phyloP scores from a whole-genome alignment of 2,113 vertebrate genomes.

The Platichthys flesus region DNA sequence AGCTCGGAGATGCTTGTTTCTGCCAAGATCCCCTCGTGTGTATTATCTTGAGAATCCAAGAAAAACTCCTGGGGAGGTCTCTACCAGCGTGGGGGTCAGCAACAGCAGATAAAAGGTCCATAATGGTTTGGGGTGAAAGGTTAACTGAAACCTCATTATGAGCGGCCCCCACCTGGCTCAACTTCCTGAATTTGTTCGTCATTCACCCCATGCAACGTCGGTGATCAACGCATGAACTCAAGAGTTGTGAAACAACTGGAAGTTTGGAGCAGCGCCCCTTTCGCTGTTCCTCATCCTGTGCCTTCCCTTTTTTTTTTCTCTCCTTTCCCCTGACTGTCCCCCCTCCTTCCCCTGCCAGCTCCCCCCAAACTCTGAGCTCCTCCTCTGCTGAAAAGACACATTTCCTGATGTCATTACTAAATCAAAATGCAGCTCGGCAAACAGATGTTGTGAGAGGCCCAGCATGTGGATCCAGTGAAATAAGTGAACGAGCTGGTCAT shows the following conservation, averaged over 20 bases:
- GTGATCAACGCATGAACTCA: conserved; percentile 72
- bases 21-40: conserved; percentile 67
- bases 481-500: conserved; percentile 51
- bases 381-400: conserved; percentile 74
- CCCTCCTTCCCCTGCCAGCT: conserved; percentile 49
- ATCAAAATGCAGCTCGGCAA: conserved; percentile 76
- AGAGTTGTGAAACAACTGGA: conserved; percentile 77
- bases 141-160: conserved; percentile 76
- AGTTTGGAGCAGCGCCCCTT: conserved; percentile 67
- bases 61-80: conserved; percentile 77
- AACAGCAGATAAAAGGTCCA: conserved; percentile 66
- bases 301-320: conserved; percentile 36
- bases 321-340: conserved; percentile 54
- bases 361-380: conserved; percentile 55
- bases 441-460: conserved; percentile 77
- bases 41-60: conserved; percentile 62
- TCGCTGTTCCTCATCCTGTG: conserved; percentile 74
- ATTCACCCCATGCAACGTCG: conserved; percentile 71
- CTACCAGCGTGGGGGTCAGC: conserved; percentile 58
- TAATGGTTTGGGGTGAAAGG: conserved; percentile 69
- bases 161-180: conserved; percentile 66
- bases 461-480: conserved; percentile 61
- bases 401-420: conserved; percentile 81
- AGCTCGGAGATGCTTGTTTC: conserved; percentile 39
- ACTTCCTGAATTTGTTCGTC: conserved; percentile 78